Conservation (phyloP, 1,140 invertebrate genomes). For the Drosophila ananassae region DNA sequence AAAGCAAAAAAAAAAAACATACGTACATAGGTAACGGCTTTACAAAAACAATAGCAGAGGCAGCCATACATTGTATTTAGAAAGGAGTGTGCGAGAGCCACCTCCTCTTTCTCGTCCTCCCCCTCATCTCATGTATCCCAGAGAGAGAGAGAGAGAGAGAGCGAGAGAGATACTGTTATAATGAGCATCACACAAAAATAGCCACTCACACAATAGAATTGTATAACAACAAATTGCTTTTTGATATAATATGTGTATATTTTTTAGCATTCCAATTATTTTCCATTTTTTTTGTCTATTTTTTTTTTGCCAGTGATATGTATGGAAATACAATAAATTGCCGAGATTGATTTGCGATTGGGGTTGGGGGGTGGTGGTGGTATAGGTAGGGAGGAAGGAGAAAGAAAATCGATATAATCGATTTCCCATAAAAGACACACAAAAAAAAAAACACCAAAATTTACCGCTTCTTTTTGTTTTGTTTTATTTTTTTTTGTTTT, state of each 20-base stretch:
- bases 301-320: slow-evolving; percentile 23
- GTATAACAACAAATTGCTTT: slow-evolving; percentile 59
- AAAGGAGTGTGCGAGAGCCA: slow-evolving; percentile 29
- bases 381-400: background rate
- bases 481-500: slow-evolving; percentile 57
- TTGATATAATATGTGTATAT: slow-evolving; percentile 22
- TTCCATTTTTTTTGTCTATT: background rate
- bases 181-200: slow-evolving; percentile 53
- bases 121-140: slow-evolving; percentile 5
- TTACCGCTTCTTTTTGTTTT: slow-evolving; percentile 57
- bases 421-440: slow-evolving; percentile 34
- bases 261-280: background rate
- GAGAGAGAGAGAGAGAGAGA: slow-evolving; percentile 26
- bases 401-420: slow-evolving; percentile 69
- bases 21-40: slow-evolving; percentile 23
- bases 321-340: slow-evolving; percentile 6
- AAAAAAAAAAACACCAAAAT: slow-evolving; percentile 26
- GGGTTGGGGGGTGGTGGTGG: slow-evolving; percentile 11
- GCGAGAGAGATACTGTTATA: slow-evolving; percentile 58
- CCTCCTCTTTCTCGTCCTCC: slow-evolving; percentile 14
- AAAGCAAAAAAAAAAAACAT: slow-evolving; percentile 19
- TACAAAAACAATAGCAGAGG: slow-evolving; percentile 50
- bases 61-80: slow-evolving; percentile 53
- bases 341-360: slow-evolving; percentile 11
- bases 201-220: slow-evolving; percentile 51